These are phyloP conservation scores for Dioctria rufipes DNA, from an alignment of 2,888 invertebrate genomes.

Conservation along the genomic window DNA sequence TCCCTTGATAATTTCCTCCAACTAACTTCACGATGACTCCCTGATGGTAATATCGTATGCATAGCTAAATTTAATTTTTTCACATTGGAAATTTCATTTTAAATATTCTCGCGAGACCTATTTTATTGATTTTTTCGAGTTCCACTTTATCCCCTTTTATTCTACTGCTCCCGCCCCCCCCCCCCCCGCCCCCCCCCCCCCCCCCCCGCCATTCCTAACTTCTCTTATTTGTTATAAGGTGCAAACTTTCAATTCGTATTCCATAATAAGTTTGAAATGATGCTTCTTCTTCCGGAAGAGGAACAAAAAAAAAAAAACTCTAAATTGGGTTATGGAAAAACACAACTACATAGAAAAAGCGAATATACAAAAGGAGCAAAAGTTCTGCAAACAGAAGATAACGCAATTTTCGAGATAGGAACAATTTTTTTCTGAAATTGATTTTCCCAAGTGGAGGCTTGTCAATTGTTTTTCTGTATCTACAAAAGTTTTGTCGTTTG, in stretches of 20 bases:
- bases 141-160: background rate
- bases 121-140: background rate
- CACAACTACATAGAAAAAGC: background rate
- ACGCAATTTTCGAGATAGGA: conserved; percentile 24
- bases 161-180: no score
- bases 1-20: background rate
- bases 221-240: background rate
- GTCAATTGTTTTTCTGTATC: conserved; percentile 27
- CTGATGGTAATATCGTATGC: background rate
- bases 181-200: background rate
- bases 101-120: background rate
- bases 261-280: conserved; percentile 34
- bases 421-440: conserved; percentile 35
- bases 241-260: conserved; percentile 42
- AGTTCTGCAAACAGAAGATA: conserved; percentile 32
- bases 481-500: background rate
- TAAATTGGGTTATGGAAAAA: conserved; percentile 27
- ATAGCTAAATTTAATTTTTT: conserved; percentile 2
- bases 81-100: background rate
- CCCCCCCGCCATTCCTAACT: no score
- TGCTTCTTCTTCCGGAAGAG: background rate
- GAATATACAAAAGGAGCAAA: conserved; percentile 19
- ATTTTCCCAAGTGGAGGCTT: conserved; percentile 37
- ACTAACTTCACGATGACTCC: background rate
- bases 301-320: background rate